phyloP scores from a whole-genome alignment of 2,888 invertebrate species.

The Coleophora flavipennella region DNA sequence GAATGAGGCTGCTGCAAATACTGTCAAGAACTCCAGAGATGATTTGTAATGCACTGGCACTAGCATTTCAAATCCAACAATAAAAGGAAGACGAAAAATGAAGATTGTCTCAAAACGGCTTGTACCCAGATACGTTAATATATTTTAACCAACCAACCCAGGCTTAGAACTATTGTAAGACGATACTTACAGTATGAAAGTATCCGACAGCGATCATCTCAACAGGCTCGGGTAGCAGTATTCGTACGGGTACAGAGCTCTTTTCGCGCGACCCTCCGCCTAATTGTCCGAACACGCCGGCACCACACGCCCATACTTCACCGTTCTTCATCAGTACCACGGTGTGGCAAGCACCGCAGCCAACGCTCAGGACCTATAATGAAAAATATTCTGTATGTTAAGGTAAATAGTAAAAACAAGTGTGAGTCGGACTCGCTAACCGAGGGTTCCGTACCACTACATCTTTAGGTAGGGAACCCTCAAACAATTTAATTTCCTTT shows the following conservation, averaged over 20 bases:
- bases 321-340: conserved; percentile 78
- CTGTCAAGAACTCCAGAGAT: no score
- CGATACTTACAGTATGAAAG: conserved; percentile 74
- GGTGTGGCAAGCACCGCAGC: conserved; percentile 83
- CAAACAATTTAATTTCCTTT: no score
- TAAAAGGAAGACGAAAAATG: no score
- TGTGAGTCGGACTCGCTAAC: not conserved
- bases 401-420: not conserved
- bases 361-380: conserved; percentile 45
- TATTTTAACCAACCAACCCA: no score
- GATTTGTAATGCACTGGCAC: no score
- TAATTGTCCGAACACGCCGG: conserved; percentile 86
- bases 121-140: no score
- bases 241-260: conserved; percentile 74
- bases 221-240: conserved; percentile 42
- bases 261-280: conserved; percentile 74
- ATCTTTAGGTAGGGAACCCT: no score
- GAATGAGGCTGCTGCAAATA: no score
- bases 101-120: no score
- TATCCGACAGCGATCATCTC: conserved; percentile 71
- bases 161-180: no score
- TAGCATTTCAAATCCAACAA: no score
- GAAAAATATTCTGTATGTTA: not conserved
- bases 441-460: no score
- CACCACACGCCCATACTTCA: conserved; percentile 78